These are phyloP conservation scores for Chloebia gouldiae DNA, from an alignment of 2,113 vertebrate genomes.

Conservation along the genomic window DNA sequence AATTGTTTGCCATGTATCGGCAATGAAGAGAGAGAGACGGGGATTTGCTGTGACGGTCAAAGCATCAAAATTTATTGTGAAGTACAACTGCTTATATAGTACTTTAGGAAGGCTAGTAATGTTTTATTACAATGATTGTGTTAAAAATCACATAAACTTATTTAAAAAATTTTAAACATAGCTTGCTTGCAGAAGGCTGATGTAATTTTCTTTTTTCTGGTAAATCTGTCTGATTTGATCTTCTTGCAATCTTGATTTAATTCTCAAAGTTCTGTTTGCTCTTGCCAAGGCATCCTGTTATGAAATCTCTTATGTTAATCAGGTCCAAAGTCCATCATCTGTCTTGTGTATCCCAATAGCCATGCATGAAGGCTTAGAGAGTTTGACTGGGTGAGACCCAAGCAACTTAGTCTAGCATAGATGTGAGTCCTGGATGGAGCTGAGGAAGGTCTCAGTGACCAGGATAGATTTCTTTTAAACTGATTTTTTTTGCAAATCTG, in stretches of 20 bases:
- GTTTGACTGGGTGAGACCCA: neutral
- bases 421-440: neutral
- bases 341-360: no score
- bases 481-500: neutral
- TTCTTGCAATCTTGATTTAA: no score
- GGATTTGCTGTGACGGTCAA: neutral
- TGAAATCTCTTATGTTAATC: no score
- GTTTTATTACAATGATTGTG: neutral
- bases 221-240: no score
- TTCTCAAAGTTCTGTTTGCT: no score
- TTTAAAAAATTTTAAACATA: no score
- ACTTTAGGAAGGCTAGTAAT: neutral
- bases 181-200: no score
- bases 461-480: neutral
- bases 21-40: neutral
- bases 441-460: neutral
- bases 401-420: neutral
- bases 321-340: no score
- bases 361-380: neutral
- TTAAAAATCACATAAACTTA: neutral
- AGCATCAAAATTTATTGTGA: neutral
- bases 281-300: no score
- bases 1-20: neutral
- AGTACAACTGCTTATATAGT: neutral
- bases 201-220: no score